Percentiles rank a stretch among this genome's conserved stretches.
phyloP scores from a whole-genome alignment of 2,113 vertebrate species.

The Propithecus coquereli region DNA sequence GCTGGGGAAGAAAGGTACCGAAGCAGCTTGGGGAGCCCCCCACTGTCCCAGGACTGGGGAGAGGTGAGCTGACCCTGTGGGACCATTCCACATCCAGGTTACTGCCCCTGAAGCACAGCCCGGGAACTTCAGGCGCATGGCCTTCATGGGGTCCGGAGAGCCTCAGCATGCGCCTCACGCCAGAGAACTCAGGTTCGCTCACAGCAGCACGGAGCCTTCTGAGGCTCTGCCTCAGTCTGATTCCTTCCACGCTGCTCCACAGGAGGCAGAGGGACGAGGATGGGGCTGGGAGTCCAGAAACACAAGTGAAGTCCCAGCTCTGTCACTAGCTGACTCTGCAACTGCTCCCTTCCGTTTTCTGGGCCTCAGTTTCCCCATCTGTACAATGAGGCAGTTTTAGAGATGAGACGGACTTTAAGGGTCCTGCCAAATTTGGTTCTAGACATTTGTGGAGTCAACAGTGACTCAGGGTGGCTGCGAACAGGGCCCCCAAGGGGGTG shows the following conservation, averaged over 20 bases:
- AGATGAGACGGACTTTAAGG: neutral
- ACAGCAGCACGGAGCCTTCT: fast-evolving
- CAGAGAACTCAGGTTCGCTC: neutral
- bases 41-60: too few relatives aligned
- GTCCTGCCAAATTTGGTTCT: neutral
- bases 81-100: fast-evolving
- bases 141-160: fast-evolving
- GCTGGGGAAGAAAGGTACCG: neutral
- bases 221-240: neutral
- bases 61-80: neutral
- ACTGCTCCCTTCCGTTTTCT: neutral
- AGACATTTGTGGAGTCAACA: neutral
- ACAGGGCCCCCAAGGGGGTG: too few relatives aligned
- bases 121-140: neutral
- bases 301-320: neutral
- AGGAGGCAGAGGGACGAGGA: neutral
- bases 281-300: neutral
- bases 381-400: neutral
- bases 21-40: neutral
- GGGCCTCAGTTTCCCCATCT: neutral
- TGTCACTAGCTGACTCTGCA: neutral
- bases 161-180: fast-evolving
- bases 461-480: neutral
- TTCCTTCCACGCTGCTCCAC: neutral
- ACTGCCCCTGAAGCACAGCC: neutral